phyloP scores from a whole-genome alignment of 2,113 vertebrate genomes.

The Catagonus wagneri region DNA sequence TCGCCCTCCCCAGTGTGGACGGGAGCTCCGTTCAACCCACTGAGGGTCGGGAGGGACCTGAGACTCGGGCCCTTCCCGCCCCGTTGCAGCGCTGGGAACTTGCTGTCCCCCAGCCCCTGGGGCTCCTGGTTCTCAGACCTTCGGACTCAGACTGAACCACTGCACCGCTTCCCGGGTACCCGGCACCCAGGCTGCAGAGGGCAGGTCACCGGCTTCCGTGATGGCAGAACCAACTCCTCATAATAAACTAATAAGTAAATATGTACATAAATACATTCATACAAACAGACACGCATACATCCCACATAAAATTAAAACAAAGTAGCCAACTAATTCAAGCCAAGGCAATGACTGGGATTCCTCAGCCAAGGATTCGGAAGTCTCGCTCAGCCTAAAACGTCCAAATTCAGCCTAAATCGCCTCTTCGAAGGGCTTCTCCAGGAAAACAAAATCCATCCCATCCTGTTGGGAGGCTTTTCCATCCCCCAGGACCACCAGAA shows the following conservation, averaged over 20 bases:
- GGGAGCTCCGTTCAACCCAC: accelerated
- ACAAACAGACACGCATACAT: too few relatives aligned
- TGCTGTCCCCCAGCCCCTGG: background rate
- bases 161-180: accelerated
- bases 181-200: accelerated
- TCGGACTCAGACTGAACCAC: background rate
- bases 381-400: background rate
- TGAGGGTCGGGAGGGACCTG: too few relatives aligned
- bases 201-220: background rate
- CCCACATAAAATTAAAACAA: too few relatives aligned
- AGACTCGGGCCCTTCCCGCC: background rate
- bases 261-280: too few relatives aligned
- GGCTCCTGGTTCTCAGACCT: background rate
- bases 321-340: background rate
- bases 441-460: background rate
- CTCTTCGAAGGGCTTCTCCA: background rate
- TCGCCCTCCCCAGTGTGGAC: background rate
- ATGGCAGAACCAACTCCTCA: background rate
- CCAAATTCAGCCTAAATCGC: background rate
- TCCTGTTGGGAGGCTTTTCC: background rate
- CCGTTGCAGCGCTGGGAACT: background rate
- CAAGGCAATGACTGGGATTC: background rate
- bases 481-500: background rate
- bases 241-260: background rate
- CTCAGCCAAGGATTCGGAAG: background rate